Evolutionary conservation across 2,888 invertebrate genomes (phyloP), one percentile per base, ranked within the genome.

Genomic region (Athripsodes cinereus): DNA sequence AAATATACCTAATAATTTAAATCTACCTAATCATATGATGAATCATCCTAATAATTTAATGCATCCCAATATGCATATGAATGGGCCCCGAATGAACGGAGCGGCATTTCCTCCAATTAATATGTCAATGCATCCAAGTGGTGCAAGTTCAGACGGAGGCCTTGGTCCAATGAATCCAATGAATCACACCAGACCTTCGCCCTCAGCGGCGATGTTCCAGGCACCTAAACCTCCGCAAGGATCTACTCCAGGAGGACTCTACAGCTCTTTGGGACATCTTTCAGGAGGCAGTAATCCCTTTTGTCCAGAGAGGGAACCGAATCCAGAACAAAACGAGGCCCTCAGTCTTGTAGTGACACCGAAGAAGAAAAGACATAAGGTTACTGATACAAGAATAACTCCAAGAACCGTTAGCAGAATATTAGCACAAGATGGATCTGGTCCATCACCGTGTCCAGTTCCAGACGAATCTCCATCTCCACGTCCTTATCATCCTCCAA

Each of bases 361-460:
- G 1, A 96, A 96, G 77, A 96, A 96, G 81, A 96, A 96, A 78
- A 83, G 97, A 57, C 96, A 96, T 71, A 97, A 97, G 88, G 92
- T 96, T 68, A 96, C 96, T 35, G 95, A 95, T 70, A 93, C 94
- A 55, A 82, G 95, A 66, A 91, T 95, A 66, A 93, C 94, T 31
- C 93, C 94, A 20, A 82, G 94, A 65, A 92, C 94, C 52, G 92
- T 93, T 49, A 92, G 91, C 72, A 82, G 93, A 65, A 87, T 93
- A 65, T 75, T 93, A 67, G 91, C 89, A 52, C 88, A 88, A 71
- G 92, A 92, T 67, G 89, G 88, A 50, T 83, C 85, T 67, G 86
- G 86, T 55, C 86, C 86, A 67, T 86, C 87, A 60, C 83, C 84
- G 55, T 59, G 68, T 64, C 67, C 70, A 65, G 73, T 72, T 68